These are phyloP conservation scores for Aphelinus certus DNA, from an alignment of 1,140 invertebrate species.

Conservation along the genomic window DNA sequence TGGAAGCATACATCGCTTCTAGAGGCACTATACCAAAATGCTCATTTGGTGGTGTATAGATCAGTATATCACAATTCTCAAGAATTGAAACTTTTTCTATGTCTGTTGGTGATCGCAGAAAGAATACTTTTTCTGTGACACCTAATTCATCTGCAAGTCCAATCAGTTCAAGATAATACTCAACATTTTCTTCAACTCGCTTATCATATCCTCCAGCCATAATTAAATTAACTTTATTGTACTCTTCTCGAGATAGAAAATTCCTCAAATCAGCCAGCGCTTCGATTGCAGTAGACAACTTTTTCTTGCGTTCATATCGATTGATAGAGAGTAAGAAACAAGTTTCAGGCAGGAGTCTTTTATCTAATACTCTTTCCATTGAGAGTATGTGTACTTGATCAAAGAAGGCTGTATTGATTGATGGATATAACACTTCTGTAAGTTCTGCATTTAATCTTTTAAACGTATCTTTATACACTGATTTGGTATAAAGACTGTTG, in stretches of 20 bases:
- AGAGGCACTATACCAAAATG: slow-evolving; percentile 99
- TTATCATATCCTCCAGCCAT: slow-evolving; percentile 97
- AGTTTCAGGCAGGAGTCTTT: slow-evolving; percentile 63
- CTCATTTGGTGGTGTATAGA: slow-evolving; percentile 97
- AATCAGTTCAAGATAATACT: slow-evolving; percentile 84
- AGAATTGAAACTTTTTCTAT: slow-evolving; percentile 84
- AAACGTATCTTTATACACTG: slow-evolving; percentile 88
- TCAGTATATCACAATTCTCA: slow-evolving; percentile 76
- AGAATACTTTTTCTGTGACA: slow-evolving; percentile 80
- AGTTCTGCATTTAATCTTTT: slow-evolving; percentile 69
- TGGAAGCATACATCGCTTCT: slow-evolving; percentile 95
- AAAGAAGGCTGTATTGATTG: slow-evolving; percentile 85
- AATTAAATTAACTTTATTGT: slow-evolving; percentile 81
- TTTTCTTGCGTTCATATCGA: slow-evolving; percentile 97
- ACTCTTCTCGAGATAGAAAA: slow-evolving; percentile 67
- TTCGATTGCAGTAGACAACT: slow-evolving; percentile 84
- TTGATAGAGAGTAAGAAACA: slow-evolving; percentile 93
- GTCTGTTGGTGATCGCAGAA: slow-evolving; percentile 89
- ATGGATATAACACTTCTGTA: slow-evolving; percentile 93
- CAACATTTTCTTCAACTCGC: slow-evolving; percentile 87
- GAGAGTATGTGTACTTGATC: slow-evolving; percentile 69
- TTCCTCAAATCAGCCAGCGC: slow-evolving; percentile 77
- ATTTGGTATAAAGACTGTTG: slow-evolving; percentile 92
- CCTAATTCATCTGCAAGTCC: slow-evolving; percentile 72
- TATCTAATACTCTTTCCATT: slow-evolving; percentile 63